Conservation (phyloP, 2,113 vertebrate species). For the Esox niger region DNA sequence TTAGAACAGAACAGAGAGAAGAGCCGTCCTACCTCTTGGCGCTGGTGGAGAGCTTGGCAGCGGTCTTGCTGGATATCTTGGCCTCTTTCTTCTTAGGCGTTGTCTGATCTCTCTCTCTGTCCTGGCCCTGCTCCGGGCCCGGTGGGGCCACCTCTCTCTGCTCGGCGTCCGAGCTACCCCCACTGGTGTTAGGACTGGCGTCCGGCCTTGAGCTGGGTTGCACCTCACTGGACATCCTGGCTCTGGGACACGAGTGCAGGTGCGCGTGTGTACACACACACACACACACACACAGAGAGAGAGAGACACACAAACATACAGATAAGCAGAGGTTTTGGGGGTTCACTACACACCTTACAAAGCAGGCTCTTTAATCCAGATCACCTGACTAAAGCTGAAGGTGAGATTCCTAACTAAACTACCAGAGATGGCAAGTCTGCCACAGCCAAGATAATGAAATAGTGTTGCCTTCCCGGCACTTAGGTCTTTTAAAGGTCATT, state of each 20-base stretch:
- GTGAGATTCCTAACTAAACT: background rate
- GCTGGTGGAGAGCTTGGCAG: constrained; percentile 94
- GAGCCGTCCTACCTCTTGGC: constrained; percentile 83
- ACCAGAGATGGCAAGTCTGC: too few relatives aligned
- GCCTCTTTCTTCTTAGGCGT: constrained; percentile 95
- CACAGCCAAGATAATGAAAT: background rate
- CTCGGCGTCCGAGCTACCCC: constrained; percentile 91
- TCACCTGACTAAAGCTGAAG: background rate
- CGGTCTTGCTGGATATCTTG: constrained; percentile 95
- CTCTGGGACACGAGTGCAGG: constrained; percentile 16
- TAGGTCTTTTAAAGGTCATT: constrained; percentile 16
- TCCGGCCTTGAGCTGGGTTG: constrained; percentile 81
- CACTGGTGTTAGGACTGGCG: constrained; percentile 93
- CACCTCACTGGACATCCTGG: constrained; percentile 92
- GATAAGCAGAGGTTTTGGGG: background rate
- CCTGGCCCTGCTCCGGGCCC: constrained; percentile 59
- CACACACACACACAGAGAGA: too few relatives aligned
- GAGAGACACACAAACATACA: background rate
- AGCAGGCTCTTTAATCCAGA: too few relatives aligned
- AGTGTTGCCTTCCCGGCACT: background rate
- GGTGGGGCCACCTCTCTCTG: constrained; percentile 84
- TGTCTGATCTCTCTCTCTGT: constrained; percentile 85
- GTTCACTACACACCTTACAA: too few relatives aligned
- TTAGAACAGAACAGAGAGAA: background rate
- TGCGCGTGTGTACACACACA: background rate